phyloP scores from a whole-genome alignment of 2,797 vertebrate genomes.

The Eulemur rubriventer region DNA sequence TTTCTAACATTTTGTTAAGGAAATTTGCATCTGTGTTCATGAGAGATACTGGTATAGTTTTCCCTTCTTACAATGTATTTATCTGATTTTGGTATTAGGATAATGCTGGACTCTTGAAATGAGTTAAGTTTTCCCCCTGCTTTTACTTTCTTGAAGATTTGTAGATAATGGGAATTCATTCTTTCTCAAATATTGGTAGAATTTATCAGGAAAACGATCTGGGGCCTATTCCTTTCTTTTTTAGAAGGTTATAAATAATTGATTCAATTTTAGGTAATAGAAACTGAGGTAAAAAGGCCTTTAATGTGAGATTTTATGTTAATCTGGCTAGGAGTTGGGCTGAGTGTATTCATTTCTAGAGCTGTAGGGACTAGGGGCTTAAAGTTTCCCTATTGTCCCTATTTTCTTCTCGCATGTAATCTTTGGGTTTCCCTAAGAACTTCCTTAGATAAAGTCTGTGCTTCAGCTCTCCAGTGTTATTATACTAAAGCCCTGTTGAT shows the following conservation, averaged over 20 bases:
- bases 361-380: not conserved
- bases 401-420: not conserved
- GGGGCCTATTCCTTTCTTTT: not conserved
- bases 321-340: not conserved
- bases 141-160: not conserved
- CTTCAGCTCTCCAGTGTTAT: not conserved
- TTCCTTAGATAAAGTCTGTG: not conserved
- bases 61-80: not conserved
- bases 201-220: not conserved
- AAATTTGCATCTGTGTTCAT: not conserved
- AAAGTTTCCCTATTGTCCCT: not conserved
- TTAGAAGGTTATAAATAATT: not conserved
- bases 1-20: not conserved
- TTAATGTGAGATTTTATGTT: not conserved
- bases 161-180: not conserved
- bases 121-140: not conserved
- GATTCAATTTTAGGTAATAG: not conserved
- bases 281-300: not conserved
- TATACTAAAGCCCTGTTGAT: not conserved
- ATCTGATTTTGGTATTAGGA: not conserved
- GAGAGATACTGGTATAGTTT: not conserved
- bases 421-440: not conserved
- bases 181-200: not conserved
- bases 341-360: not conserved
- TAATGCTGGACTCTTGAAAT: not conserved